Evolutionary conservation across 2,888 invertebrate species (phyloP), one percentile per base, ranked within the genome.

Genomic region (Anarsia innoxiella): DNA sequence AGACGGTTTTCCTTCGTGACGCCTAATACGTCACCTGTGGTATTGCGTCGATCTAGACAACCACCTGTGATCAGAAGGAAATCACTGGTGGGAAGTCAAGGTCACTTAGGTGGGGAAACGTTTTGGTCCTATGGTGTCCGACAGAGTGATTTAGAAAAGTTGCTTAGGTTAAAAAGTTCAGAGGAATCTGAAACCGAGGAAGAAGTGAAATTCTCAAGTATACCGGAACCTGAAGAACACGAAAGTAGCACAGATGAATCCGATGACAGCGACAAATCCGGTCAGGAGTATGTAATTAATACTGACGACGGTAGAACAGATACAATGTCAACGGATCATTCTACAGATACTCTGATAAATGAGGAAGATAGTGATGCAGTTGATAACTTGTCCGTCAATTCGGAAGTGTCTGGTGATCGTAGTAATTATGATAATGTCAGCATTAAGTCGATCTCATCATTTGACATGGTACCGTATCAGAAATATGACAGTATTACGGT

Each of bases 401-500:
- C 77, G 11, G 73, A 66, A 55, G 74, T 64, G 45, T 76, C 72
- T 49, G 76, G 67, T 51, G 73, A 63, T 50, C 77, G 67, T 56
- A 70, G 66, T 59, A 80, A 82, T 63, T 82, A 73, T 63, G 83
- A 84, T 59, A 84, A 83, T 74, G 70, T 83, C 71, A 84, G 84
- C 61, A 82, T 83, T 61, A 82, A 83, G 47, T 84, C 83, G 3
- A 75, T 84, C 56, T 84, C 84, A 9, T 84, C 84, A 8, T 73
- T 84, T 39, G 84, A 85, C 52, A 82, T 82, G 83, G 76, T 82
- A 46, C 84, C 83, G 23, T 82, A 82, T 56, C 82, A 82, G 56
- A 80, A 77, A 56, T 82, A 84, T 55, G 84, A 84, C 55, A 82
- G 82, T 58, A 82, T 85, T 51, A 84, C 84, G 39, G 80, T 84